A percentile compares a stretch with the other conserved stretches of the same genome.
Conservation (phyloP, 2,797 vertebrate genomes). For the Pangasius macronema region DNA sequence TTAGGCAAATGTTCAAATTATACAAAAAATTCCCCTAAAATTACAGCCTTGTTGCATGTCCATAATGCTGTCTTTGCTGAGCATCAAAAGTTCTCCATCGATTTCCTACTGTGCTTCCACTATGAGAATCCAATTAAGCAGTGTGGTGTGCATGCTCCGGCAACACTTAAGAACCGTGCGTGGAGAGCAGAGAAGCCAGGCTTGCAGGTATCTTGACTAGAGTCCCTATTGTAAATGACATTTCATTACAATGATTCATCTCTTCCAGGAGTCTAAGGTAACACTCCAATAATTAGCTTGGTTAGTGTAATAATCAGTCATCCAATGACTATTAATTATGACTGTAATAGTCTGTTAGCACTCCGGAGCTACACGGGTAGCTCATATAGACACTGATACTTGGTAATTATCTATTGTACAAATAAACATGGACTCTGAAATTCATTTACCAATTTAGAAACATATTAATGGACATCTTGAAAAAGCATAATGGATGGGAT, state of each 20-base stretch:
- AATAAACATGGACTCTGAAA: background rate
- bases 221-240: conserved; percentile 36
- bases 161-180: conserved; percentile 7
- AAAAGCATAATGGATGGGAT: background rate
- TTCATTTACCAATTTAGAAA: background rate
- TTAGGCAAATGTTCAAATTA: background rate
- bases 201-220: conserved; percentile 14
- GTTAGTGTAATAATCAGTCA: conserved; percentile 49
- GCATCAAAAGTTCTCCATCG: background rate
- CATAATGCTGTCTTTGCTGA: conserved; percentile 4
- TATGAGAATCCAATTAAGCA: conserved; percentile 1
- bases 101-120: background rate
- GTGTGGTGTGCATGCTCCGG: background rate
- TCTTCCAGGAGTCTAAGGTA: conserved; percentile 36
- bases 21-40: background rate
- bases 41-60: background rate
- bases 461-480: background rate
- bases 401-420: background rate
- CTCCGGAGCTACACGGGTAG: background rate
- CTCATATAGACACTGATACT: background rate
- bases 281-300: conserved; percentile 47
- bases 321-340: conserved; percentile 55
- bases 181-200: background rate
- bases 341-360: conserved; percentile 19
- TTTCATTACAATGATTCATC: conserved; percentile 44